Conservation (phyloP, 2,797 vertebrate species). For the Phylloscopus collybita region DNA sequence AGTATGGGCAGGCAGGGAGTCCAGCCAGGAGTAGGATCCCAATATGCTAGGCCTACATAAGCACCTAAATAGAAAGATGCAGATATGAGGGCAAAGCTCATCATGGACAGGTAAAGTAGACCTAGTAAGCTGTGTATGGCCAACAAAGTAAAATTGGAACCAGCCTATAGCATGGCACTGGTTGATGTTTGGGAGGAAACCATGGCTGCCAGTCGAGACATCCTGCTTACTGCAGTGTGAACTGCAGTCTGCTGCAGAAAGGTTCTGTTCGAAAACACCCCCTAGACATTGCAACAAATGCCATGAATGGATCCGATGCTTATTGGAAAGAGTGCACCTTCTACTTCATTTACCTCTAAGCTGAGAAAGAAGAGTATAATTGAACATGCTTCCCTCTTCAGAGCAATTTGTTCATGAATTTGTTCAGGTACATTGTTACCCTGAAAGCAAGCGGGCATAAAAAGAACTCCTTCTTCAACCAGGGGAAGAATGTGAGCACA, state of each 20-base stretch:
- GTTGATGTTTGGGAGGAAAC: neutral
- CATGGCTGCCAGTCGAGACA: neutral
- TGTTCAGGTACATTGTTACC: neutral
- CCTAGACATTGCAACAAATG: neutral
- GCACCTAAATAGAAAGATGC: neutral
- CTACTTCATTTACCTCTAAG: conserved; percentile 38
- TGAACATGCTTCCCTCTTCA: conserved; percentile 43
- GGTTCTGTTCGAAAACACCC: neutral
- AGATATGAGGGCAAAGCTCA: neutral
- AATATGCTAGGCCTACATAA: neutral
- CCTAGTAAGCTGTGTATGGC: neutral
- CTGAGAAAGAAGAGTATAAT: neutral
- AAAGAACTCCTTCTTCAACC: neutral
- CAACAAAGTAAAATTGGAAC: neutral
- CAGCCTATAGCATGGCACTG: neutral
- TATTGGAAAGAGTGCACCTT: conserved; percentile 15
- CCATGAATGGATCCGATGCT: neutral
- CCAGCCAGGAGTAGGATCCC: neutral
- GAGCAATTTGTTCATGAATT: conserved; percentile 45
- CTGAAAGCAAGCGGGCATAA: neutral
- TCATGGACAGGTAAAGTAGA: neutral
- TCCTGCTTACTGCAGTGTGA: neutral
- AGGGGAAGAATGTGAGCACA: neutral
- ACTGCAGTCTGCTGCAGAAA: neutral
- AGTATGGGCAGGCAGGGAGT: neutral